Evolutionary conservation across 1,140 invertebrate species (phyloP).

Genomic region (Scaptomyza hsui): DNA sequence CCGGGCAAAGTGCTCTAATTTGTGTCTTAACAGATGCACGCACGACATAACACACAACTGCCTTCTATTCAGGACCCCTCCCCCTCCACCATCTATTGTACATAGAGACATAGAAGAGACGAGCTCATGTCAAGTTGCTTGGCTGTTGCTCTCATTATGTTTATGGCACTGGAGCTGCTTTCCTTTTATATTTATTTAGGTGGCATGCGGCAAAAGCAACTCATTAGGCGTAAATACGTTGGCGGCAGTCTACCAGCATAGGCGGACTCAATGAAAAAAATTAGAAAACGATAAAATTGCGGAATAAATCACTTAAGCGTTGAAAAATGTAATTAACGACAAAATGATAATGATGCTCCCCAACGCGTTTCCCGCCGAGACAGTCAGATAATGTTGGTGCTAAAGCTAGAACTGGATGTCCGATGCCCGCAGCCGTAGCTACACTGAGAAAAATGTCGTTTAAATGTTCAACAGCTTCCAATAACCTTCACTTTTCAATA

Average conservation of each 20-base stretch:
- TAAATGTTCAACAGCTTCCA: too few species aligned
- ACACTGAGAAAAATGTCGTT: background rate
- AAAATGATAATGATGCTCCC: constrained; percentile 78
- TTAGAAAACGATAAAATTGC: constrained; percentile 82
- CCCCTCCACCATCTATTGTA: background rate
- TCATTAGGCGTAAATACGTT: constrained; percentile 55
- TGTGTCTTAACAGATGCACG: constrained; percentile 54
- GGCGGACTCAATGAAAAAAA: constrained; percentile 59
- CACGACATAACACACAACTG: constrained; percentile 26
- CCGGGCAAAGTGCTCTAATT: constrained; percentile 61
- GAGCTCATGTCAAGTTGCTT: constrained; percentile 32
- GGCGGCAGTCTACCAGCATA: background rate
- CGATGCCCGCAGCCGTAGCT: constrained; percentile 16
- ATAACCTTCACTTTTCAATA: too few species aligned
- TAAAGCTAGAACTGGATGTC: background rate
- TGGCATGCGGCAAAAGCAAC: constrained; percentile 41
- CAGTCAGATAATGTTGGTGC: constrained; percentile 17
- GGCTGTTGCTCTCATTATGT: constrained; percentile 47
- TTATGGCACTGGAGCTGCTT: constrained; percentile 38
- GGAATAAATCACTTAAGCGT: constrained; percentile 80
- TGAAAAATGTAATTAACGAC: constrained; percentile 82
- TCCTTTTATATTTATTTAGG: constrained; percentile 61
- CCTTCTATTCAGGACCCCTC: background rate
- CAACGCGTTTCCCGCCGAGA: constrained; percentile 64
- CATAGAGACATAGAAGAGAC: constrained; percentile 7